Evolutionary conservation across 2,888 invertebrate genomes (phyloP).

Genomic region (Ophion slaviceki): DNA sequence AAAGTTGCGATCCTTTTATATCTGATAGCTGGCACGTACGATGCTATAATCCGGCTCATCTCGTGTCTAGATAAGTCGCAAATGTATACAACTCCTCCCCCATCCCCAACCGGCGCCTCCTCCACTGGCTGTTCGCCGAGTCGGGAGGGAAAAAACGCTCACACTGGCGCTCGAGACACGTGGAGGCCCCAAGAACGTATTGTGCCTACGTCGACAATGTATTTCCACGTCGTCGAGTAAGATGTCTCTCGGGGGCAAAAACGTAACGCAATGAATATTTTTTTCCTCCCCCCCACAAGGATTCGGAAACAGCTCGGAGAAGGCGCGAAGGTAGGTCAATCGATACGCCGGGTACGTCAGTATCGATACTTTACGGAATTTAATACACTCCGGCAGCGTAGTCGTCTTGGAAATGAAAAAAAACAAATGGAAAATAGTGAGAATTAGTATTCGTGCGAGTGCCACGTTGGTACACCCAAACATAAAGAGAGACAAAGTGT

Average conservation of each 20-base stretch:
- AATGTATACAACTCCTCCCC: not conserved
- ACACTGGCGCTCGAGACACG: not conserved
- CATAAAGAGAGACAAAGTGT: not conserved
- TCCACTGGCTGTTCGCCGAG: not conserved
- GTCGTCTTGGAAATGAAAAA: constrained; percentile 70
- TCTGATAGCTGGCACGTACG: not conserved
- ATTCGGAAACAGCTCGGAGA: not conserved
- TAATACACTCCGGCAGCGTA: constrained; percentile 72
- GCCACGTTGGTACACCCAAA: not conserved
- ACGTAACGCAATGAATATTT: constrained; percentile 1
- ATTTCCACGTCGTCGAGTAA: constrained; percentile 3
- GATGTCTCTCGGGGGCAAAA: not conserved
- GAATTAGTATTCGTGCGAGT: not conserved
- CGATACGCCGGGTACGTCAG: constrained; percentile 68
- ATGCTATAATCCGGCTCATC: not conserved
- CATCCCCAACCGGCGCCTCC: not conserved
- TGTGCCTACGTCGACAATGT: not conserved
- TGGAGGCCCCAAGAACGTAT: not conserved
- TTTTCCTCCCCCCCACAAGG: not conserved
- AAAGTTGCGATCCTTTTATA: not conserved
- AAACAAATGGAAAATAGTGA: constrained; percentile 10
- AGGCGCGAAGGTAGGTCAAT: constrained; percentile 58
- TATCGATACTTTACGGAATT: constrained; percentile 73
- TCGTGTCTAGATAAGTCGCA: not conserved
- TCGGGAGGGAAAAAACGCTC: not conserved